These are phyloP conservation scores for Meloe dianella DNA, from an alignment of 2,888 invertebrate species.

Conservation along the genomic window DNA sequence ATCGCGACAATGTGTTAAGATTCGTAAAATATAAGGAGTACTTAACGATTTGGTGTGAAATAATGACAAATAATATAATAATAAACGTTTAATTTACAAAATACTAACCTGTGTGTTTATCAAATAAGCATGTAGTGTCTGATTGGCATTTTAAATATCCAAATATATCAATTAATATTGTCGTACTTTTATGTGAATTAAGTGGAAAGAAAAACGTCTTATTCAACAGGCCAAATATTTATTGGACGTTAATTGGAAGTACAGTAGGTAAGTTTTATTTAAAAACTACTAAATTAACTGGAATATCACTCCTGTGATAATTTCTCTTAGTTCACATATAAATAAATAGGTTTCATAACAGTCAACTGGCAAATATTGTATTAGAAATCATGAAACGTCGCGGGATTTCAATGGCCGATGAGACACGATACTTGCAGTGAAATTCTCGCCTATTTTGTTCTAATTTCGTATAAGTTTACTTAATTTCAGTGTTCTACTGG, in stretches of 20 bases:
- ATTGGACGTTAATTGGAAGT: conserved; percentile 5
- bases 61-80: conserved; percentile 58
- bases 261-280: not conserved
- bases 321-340: not conserved
- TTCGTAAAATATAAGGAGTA: conserved; percentile 56
- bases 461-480: too few relatives aligned
- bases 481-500: too few relatives aligned
- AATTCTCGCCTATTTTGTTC: not conserved
- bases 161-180: conserved; percentile 32
- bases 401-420: not conserved
- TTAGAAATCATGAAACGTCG: not conserved
- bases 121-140: conserved; percentile 52
- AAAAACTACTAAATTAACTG: not conserved
- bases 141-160: conserved; percentile 50
- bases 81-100: conserved; percentile 59
- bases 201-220: conserved; percentile 21
- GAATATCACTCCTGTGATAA: too few relatives aligned
- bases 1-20: conserved; percentile 56
- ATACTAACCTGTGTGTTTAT: conserved; percentile 53
- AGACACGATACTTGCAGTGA: not conserved
- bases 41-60: conserved; percentile 61
- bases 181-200: conserved; percentile 21
- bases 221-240: conserved; percentile 22
- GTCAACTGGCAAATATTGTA: not conserved
- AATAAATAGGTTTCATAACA: not conserved